These are phyloP conservation scores for Temnothorax rugatulus DNA, from an alignment of 2,888 invertebrate genomes.

Conservation along the genomic window DNA sequence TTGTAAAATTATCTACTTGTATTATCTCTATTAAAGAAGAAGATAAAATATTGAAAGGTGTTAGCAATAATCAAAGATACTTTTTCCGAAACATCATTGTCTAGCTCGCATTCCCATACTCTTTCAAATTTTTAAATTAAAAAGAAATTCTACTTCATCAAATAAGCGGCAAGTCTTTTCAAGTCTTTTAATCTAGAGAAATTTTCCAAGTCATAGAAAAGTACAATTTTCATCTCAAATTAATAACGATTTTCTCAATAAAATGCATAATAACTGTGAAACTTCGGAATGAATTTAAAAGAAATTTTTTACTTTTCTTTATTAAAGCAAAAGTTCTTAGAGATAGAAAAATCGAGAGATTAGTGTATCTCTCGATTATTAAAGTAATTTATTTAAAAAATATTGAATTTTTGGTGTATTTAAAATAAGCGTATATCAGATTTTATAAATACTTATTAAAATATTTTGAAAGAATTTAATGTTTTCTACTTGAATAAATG, in stretches of 20 bases:
- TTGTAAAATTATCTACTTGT: constrained; percentile 9
- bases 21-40: not conserved
- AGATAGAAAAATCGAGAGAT: not conserved
- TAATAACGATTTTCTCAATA: constrained; percentile 70
- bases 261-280: constrained; percentile 68
- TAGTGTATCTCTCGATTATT: not conserved
- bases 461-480: not conserved
- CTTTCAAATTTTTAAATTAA: constrained; percentile 10
- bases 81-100: not conserved
- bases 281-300: constrained; percentile 66
- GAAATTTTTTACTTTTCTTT: constrained; percentile 51
- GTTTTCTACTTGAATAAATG: not conserved
- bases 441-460: not conserved
- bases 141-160: constrained; percentile 32
- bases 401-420: not conserved
- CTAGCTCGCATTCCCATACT: not conserved
- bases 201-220: constrained; percentile 58
- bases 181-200: constrained; percentile 40
- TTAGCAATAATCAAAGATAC: not conserved
- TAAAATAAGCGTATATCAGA: not conserved
- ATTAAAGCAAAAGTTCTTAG: constrained; percentile 2
- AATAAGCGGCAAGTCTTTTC: constrained; percentile 50
- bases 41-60: not conserved
- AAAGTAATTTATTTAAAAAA: not conserved
- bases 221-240: constrained; percentile 54